These are phyloP conservation scores for Digitonthophagus gazella DNA, from an alignment of 2,888 invertebrate genomes.

Conservation along the genomic window DNA sequence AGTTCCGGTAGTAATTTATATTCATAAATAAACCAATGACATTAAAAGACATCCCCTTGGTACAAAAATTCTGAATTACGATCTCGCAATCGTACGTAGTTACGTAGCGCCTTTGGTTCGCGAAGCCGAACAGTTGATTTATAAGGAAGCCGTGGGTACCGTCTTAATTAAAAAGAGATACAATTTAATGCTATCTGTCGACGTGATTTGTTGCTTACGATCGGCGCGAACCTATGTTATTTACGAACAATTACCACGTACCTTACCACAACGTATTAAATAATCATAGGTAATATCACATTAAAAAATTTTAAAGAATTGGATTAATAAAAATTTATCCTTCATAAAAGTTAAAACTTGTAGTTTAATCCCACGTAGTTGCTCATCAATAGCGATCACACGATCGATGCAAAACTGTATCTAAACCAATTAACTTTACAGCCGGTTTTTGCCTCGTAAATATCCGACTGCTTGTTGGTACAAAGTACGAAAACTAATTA, in stretches of 20 bases:
- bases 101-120: neutral
- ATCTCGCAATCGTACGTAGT: neutral
- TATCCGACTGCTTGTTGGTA: neutral
- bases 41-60: neutral
- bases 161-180: conserved; percentile 22
- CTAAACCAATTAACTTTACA: neutral
- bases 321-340: neutral
- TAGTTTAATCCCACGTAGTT: neutral
- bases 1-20: neutral
- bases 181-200: conserved; percentile 17
- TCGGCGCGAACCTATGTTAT: neutral
- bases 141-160: conserved; percentile 21
- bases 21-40: neutral
- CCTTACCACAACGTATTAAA: neutral
- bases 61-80: neutral
- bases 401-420: neutral
- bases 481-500: neutral
- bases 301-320: neutral
- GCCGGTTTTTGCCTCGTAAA: neutral
- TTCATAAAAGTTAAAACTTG: neutral
- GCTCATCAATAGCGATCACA: neutral
- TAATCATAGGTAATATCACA: neutral
- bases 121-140: conserved; percentile 16
- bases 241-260: neutral
- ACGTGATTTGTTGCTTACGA: conserved; percentile 17